Conservation (phyloP, 2,888 invertebrate species). For the Strigamia transsilvanica region DNA sequence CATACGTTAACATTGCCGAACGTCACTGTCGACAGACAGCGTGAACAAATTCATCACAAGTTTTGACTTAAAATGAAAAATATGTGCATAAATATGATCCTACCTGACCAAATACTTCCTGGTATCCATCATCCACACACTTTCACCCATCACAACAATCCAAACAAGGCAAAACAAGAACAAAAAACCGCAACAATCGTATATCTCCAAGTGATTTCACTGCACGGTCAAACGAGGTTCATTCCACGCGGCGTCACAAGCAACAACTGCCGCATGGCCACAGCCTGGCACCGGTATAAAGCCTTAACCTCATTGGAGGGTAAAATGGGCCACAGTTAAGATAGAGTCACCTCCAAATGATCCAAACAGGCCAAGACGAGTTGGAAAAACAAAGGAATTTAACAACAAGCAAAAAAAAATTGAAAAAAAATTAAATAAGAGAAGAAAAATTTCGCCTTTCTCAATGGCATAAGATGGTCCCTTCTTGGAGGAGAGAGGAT, state of each 20-base stretch:
- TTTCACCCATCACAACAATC: conserved; percentile 39
- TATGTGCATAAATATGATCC: conserved; percentile 9
- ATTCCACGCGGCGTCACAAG: background rate
- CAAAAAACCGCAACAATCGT: background rate
- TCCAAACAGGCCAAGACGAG: conserved; percentile 37
- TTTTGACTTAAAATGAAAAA: background rate
- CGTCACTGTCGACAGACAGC: background rate
- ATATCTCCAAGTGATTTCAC: background rate
- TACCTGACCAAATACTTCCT: conserved; percentile 22
- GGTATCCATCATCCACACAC: conserved; percentile 28
- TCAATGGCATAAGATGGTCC: conserved; percentile 39
- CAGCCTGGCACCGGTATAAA: conserved; percentile 37
- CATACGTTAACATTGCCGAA: background rate
- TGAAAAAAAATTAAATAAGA: background rate
- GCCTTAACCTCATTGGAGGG: conserved; percentile 43
- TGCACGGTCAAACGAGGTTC: conserved; percentile 24
- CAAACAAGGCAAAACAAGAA: background rate
- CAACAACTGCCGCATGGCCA: conserved; percentile 40
- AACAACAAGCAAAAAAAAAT: background rate
- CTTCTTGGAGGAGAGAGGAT: conserved; percentile 46
- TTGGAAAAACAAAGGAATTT: conserved; percentile 23
- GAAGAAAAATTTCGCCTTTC: background rate
- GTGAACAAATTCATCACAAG: background rate
- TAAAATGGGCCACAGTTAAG: conserved; percentile 47
- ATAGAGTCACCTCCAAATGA: conserved; percentile 35